Percentiles rank a stretch among this genome's conserved stretches.
phyloP scores from a whole-genome alignment of 2,888 invertebrate genomes.

The Caenorhabditis angaria region DNA sequence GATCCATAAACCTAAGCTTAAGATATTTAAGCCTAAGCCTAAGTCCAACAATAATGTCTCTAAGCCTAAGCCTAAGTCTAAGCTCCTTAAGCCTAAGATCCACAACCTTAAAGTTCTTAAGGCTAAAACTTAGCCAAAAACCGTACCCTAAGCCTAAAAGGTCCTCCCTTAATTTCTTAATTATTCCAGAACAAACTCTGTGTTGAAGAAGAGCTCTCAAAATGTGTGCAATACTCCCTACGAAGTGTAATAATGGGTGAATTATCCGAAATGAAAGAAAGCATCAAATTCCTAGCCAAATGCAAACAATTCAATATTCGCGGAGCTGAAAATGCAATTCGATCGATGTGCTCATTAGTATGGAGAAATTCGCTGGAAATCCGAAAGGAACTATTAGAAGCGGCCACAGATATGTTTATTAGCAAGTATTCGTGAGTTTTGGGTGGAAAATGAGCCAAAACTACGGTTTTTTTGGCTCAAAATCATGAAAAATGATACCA shows the following conservation, averaged over 20 bases:
- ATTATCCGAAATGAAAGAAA: conserved; percentile 74
- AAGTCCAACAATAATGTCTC: too few relatives aligned
- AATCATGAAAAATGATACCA: neutral
- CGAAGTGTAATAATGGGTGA: conserved; percentile 50
- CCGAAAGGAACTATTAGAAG: conserved; percentile 41
- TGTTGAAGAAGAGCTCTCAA: conserved; percentile 41
- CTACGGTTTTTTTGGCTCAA: neutral
- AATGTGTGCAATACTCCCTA: conserved; percentile 40
- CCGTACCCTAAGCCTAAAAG: neutral
- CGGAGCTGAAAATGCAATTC: conserved; percentile 45
- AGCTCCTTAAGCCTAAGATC: too few relatives aligned
- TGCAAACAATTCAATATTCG: conserved; percentile 71
- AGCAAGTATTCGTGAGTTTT: conserved; percentile 42
- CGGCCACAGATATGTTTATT: conserved; percentile 48
- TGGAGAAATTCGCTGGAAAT: conserved; percentile 51
- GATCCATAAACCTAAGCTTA: too few relatives aligned
- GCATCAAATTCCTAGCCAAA: conserved; percentile 86
- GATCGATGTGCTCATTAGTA: conserved; percentile 52
- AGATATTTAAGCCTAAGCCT: too few relatives aligned
- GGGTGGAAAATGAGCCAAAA: neutral
- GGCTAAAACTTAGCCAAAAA: too few relatives aligned
- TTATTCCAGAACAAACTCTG: conserved; percentile 44
- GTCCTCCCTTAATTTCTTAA: neutral
- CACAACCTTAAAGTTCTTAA: too few relatives aligned
- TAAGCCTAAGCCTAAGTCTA: too few relatives aligned